Base-by-base conservation (phyloP, 2,888 invertebrate species). In the Galerucella calmariensis region DNA sequence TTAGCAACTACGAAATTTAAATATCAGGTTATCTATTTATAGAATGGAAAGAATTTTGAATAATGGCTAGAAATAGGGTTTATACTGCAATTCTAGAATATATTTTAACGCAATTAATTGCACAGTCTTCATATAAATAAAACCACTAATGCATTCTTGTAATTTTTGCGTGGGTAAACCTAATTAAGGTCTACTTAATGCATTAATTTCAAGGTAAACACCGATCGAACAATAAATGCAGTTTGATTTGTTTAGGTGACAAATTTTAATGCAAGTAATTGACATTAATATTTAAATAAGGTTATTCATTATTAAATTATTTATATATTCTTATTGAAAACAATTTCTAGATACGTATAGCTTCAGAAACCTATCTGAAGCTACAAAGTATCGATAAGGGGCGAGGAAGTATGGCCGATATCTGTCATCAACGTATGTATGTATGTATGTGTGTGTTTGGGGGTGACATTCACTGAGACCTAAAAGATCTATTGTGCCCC, bases 181-280 rank as follows among this genome's bases (percentile, higher is more conserved):
- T 20, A 56, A 56, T 56, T 56, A 56, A 56, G 20, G 53, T 8
- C 14, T 61, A 61, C 61, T 24, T 61, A 35, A 61, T n/a, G 35
- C 35, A 62, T 62, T 62, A 2, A 62, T 62, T 62, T 62, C 62
- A 41, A 62, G 62, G 62, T 35, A 62, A 62, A 24, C 59, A 27
- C 27, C 59, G 27, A 27, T 59, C 27, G 4, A 59, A 59, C 59
- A 59, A 27, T 59, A 41, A 48, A 48, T 48, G 35, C 9, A 62
- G 16, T 62, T 35, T 62, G 35, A 62, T 62, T 62, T 62, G 41
- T 41, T 62, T 41, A 56, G 10, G 20, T 56, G 56, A 56, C 56
- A 56, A 56, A 16, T 16, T 56, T 9, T 56, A 20, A 51, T 8
- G 6, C 2, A 51, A n/a, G n/a, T 48, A 14, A 48, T 48, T 9